These are phyloP conservation scores for Holothuria scabra DNA, from an alignment of 53 echinoderm and acorn worm genomes.

Conservation along the genomic window DNA sequence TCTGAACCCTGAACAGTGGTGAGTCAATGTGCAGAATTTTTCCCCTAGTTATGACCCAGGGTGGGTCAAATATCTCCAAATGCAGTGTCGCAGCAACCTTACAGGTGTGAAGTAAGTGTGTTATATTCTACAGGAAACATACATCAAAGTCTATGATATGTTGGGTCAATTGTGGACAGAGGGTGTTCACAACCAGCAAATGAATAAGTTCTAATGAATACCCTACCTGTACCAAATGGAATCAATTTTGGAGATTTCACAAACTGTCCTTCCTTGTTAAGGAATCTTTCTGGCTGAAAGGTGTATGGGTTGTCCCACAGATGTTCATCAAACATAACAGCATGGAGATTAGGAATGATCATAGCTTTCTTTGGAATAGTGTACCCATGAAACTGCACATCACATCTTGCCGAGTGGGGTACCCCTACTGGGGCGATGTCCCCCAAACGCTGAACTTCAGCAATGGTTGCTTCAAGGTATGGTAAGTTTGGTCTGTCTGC, in stretches of 20 bases:
- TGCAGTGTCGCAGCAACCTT: no score
- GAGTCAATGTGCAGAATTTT: no score
- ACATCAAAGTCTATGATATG: no score
- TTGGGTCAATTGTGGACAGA: no score
- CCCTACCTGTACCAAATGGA: conserved; percentile 47
- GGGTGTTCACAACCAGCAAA: no score
- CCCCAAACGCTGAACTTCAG: conserved; percentile 39
- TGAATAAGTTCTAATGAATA: no score
- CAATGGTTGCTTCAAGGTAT: conserved; percentile 34
- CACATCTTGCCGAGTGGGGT: conserved; percentile 33
- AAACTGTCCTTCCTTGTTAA: conserved; percentile 43
- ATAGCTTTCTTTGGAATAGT: conserved; percentile 52
- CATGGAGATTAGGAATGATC: conserved; percentile 35
- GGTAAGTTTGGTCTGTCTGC: conserved; percentile 20
- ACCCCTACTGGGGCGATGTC: conserved; percentile 40
- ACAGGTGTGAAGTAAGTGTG: no score
- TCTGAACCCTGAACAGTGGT: no score
- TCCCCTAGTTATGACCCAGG: no score
- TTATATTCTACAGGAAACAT: no score
- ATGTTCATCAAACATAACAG: conserved; percentile 25
- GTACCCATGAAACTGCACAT: conserved; percentile 26
- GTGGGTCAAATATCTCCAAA: no score
- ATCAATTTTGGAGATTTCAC: conserved; percentile 33
- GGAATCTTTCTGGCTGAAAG: conserved; percentile 48
- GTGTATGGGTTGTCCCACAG: conserved; percentile 39